phyloP scores from a whole-genome alignment of 2,797 vertebrate species.

The Hylomyscus alleni region DNA sequence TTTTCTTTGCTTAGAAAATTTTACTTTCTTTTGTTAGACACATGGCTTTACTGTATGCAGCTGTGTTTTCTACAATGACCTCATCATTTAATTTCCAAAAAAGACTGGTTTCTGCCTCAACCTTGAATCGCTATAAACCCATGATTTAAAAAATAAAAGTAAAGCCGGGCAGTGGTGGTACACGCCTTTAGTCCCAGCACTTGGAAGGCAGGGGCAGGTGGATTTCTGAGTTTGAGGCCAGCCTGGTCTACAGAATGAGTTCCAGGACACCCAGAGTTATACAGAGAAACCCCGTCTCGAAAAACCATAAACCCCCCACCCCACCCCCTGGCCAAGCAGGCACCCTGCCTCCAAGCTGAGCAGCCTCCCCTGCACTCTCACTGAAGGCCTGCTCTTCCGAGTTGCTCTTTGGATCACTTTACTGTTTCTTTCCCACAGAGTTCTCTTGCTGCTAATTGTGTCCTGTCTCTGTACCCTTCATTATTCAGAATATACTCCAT shows the following conservation, averaged over 20 bases:
- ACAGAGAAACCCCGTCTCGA: too few species aligned
- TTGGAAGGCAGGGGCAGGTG: too few species aligned
- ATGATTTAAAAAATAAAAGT: background rate
- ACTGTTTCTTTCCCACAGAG: background rate
- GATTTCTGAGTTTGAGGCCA: too few species aligned
- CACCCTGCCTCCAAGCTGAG: too few species aligned
- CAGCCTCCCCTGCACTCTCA: background rate
- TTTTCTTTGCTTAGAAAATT: slow-evolving; percentile 55
- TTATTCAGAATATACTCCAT: background rate
- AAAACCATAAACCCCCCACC: too few species aligned
- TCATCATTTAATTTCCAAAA: slow-evolving; percentile 48
- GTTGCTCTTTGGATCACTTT: background rate
- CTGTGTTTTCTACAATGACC: slow-evolving; percentile 60
- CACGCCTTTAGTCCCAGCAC: too few species aligned
- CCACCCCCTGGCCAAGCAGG: background rate
- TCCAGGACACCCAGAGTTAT: too few species aligned
- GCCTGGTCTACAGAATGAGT: too few species aligned
- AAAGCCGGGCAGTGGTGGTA: too few species aligned
- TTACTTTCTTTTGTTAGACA: slow-evolving; percentile 5
- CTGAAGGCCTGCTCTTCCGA: background rate
- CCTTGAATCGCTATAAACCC: background rate
- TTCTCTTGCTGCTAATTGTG: background rate
- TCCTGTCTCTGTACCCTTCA: slow-evolving; percentile 43
- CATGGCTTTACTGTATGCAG: background rate
- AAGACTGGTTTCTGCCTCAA: slow-evolving; percentile 28